These are phyloP conservation scores for Drosophila melanosoma DNA, from an alignment of 2,888 invertebrate genomes.

Conservation along the genomic window DNA sequence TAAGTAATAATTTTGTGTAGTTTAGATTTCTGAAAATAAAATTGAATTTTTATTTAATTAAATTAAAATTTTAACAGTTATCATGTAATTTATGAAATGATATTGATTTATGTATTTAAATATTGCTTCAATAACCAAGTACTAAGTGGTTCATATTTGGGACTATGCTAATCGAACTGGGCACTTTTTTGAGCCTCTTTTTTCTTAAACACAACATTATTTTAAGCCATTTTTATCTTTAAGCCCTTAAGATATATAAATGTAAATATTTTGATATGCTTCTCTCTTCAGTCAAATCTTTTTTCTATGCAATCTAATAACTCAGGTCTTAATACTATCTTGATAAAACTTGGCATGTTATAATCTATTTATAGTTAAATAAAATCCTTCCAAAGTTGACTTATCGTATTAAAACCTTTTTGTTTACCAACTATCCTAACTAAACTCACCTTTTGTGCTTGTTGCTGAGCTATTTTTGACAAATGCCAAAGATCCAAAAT, in stretches of 20 bases:
- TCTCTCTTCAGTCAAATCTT: background rate
- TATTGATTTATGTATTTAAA: background rate
- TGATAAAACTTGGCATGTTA: background rate
- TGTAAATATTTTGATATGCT: background rate
- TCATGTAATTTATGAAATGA: background rate
- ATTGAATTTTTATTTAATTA: background rate
- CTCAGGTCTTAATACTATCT: background rate
- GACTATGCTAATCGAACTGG: background rate
- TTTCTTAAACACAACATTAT: background rate
- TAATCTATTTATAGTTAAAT: background rate
- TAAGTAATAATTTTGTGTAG: background rate
- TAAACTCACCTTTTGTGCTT: background rate
- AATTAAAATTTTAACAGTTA: background rate
- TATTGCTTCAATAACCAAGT: background rate
- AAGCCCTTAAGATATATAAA: background rate
- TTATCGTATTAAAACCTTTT: background rate
- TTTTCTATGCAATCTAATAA: background rate
- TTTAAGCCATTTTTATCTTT: background rate
- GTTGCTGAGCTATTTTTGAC: background rate
- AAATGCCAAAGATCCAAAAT: background rate
- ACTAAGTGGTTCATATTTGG: too few relatives aligned
- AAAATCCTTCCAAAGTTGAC: background rate
- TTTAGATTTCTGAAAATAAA: background rate
- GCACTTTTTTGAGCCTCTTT: background rate
- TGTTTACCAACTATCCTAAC: background rate